These are phyloP conservation scores for Chiloscyllium plagiosum DNA, from an alignment of 2,113 vertebrate genomes.

Conservation along the genomic window DNA sequence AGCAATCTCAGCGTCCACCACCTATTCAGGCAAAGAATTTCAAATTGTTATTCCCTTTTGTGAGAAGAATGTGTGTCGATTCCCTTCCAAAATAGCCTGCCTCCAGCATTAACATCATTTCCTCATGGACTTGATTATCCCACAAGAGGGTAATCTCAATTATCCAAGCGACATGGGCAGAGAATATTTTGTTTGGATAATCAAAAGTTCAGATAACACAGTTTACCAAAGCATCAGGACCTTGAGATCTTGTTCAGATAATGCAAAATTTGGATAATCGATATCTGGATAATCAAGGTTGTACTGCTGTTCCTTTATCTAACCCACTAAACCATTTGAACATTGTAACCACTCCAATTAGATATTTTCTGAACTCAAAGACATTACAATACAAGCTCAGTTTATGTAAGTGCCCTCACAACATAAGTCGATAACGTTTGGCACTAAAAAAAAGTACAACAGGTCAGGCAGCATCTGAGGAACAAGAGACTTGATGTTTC, in stretches of 20 bases:
- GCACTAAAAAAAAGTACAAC: too few relatives aligned
- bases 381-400: background rate
- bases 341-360: background rate
- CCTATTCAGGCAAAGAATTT: background rate
- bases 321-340: background rate
- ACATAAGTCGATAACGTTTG: background rate
- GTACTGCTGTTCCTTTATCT: background rate
- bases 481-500: too few relatives aligned
- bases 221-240: too few relatives aligned
- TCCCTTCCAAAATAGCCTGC: background rate
- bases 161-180: too few relatives aligned
- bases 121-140: background rate
- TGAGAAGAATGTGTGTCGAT: background rate
- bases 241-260: too few relatives aligned
- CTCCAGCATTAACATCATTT: background rate
- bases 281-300: too few relatives aligned
- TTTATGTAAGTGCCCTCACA: background rate
- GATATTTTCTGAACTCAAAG: background rate
- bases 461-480: too few relatives aligned
- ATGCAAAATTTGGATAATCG: too few relatives aligned
- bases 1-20: background rate
- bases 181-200: too few relatives aligned
- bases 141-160: too few relatives aligned
- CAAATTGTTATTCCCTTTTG: background rate
- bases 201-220: too few relatives aligned